Evolutionary conservation across 2,797 vertebrate genomes (phyloP).

Genomic region (Crocodylus rhombifer): DNA sequence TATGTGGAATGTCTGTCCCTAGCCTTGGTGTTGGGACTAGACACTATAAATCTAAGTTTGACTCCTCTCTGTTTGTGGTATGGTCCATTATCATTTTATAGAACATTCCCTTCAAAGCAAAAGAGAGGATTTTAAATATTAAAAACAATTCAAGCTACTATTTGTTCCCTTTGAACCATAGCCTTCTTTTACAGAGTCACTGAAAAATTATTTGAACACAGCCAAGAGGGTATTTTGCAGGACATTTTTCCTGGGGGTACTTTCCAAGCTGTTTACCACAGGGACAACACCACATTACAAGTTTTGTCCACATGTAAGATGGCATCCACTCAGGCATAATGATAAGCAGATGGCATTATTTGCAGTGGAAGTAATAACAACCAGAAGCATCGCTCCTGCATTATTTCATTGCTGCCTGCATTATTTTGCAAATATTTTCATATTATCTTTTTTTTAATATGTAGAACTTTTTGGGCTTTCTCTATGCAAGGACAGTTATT

Average conservation of each 20-base stretch:
- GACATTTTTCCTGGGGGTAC: conserved; percentile 28
- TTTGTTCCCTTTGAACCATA: conserved; percentile 61
- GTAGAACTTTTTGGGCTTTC: conserved; percentile 7
- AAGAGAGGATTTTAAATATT: conserved; percentile 45
- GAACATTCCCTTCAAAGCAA: background rate
- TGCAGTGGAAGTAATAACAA: conserved; percentile 71
- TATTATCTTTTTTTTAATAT: conserved; percentile 1
- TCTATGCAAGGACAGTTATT: background rate
- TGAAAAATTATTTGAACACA: conserved; percentile 57
- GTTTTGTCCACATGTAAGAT: conserved; percentile 57
- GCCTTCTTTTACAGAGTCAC: conserved; percentile 55
- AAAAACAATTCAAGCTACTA: conserved; percentile 41
- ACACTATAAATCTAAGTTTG: background rate
- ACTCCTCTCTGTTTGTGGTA: background rate
- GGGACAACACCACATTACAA: conserved; percentile 43
- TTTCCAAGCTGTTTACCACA: conserved; percentile 65
- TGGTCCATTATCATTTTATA: background rate
- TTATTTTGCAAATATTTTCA: conserved; percentile 51
- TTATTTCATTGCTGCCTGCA: background rate
- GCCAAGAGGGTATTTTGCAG: conserved; percentile 54
- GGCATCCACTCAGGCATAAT: conserved; percentile 54
- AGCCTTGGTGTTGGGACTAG: too few species aligned
- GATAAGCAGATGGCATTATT: conserved; percentile 74
- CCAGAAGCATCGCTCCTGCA: conserved; percentile 30
- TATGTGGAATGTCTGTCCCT: background rate